Base-by-base conservation (phyloP, 2,888 invertebrate species). In the Podotricha telesiphe region DNA sequence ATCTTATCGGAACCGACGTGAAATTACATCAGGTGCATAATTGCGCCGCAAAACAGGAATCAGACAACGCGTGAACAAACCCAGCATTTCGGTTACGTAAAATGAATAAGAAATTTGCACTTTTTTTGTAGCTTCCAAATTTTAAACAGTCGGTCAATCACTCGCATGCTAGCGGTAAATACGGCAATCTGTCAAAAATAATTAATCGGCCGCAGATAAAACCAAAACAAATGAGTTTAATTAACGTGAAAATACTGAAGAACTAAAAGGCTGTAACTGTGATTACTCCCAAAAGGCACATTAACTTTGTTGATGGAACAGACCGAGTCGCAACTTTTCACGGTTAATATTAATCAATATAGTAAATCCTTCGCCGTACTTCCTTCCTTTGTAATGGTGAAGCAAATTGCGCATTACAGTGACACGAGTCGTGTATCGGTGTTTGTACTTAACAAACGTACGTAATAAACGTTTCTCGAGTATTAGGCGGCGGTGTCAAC, bases 1-100 rank as follows among this genome's bases (percentile, higher is more conserved):
- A 78, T 77, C 80, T 82, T 82, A 82, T 80, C 78, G 73, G 73
- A 73, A 73, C 71, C 75, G 73, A 68, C 72, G 72, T 72, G 73
- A 78, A 80, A 80, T 88, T 88, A 84, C 86, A 86, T 86, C 86
- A 85, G 81, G 76, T 72, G 76, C 65, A 69, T 76, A 77, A 78
- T 76, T 74, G 71, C 69, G 10, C 40, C 56, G 56, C 68, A 51
- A 50, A 65, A 70, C 68, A 59, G 65, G 70, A 66, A 63, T 61
- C 45, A 53, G 42, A 42, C 45, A 45, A 53, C 13, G 61, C 55
- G 65, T 22, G 65, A 58, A 56, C 47, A 58, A 67, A 71, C 56
- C 66, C 70, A 59, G 73, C 67, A 64, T 69, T 71, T 68, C 56
- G 66, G 56, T 72, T 56, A 67, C 42, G 48, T 62, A 61, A 70